Percentiles rank a stretch among this genome's conserved stretches.
Conservation (phyloP, 2,113 vertebrate species). For the Calyptommatus sinebrachiatus region DNA sequence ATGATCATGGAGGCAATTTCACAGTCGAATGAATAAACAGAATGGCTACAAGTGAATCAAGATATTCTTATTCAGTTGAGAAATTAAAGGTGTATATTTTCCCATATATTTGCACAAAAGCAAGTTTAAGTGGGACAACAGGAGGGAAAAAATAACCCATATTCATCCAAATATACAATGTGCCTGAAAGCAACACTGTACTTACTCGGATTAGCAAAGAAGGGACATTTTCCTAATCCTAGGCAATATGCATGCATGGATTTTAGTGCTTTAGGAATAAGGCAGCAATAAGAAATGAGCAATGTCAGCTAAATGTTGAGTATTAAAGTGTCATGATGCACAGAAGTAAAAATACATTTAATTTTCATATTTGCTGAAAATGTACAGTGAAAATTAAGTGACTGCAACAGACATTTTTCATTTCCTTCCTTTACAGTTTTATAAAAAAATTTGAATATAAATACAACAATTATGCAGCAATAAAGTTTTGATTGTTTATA, state of each 20-base stretch:
- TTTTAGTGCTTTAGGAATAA: slow-evolving; percentile 33
- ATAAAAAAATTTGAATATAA: slow-evolving; percentile 5
- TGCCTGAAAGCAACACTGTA: background rate
- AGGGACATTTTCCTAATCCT: slow-evolving; percentile 36
- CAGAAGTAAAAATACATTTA: background rate
- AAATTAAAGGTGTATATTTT: background rate
- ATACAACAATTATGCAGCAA: background rate
- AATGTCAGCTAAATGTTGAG: slow-evolving; percentile 27
- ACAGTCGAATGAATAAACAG: slow-evolving; percentile 5
- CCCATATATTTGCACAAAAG: slow-evolving; percentile 21
- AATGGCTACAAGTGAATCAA: background rate
- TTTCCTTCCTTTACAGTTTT: background rate
- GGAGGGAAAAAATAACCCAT: background rate
- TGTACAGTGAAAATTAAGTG: background rate
- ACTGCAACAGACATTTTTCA: slow-evolving; percentile 3
- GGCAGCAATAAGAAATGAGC: slow-evolving; percentile 23
- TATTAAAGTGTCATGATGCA: background rate
- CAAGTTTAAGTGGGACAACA: background rate
- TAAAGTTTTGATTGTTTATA: background rate
- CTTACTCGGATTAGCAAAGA: slow-evolving; percentile 18
- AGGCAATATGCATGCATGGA: slow-evolving; percentile 3
- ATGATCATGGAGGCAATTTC: slow-evolving; percentile 2
- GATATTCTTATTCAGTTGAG: background rate
- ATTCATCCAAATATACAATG: slow-evolving; percentile 14
- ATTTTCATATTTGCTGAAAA: background rate